A percentile compares a stretch with the other conserved stretches of the same genome.
Conservation (phyloP, 35 echinoderm and acorn worm species). For the Ophiothrix spiculata region DNA sequence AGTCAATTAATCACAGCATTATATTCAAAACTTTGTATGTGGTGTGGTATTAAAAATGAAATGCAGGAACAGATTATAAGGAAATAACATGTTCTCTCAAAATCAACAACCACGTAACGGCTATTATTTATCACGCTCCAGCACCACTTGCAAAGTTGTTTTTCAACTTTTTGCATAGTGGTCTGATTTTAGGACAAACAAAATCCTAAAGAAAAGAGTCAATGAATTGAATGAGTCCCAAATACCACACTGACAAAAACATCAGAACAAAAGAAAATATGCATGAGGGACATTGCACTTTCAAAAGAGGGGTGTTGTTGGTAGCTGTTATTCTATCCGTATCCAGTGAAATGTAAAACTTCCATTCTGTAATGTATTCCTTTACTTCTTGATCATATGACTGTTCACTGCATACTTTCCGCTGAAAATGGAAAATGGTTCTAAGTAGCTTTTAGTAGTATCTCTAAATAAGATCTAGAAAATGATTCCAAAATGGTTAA, state of each 20-base stretch:
- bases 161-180: slow-evolving; percentile 5
- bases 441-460: not conserved
- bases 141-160: not conserved
- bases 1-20: too few species aligned
- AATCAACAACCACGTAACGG: too few species aligned
- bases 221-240: slow-evolving; percentile 4
- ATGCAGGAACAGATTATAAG: too few species aligned
- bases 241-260: slow-evolving; percentile 11
- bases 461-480: not conserved
- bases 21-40: too few species aligned
- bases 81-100: too few species aligned
- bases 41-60: too few species aligned
- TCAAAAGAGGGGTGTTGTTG: not conserved
- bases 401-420: not conserved
- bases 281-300: slow-evolving; percentile 14
- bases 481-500: not conserved
- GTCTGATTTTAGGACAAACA: slow-evolving; percentile 15
- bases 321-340: slow-evolving; percentile 1
- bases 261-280: slow-evolving; percentile 8
- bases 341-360: slow-evolving; percentile 1
- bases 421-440: not conserved
- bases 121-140: too few species aligned
- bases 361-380: not conserved
- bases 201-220: slow-evolving; percentile 3
- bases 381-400: not conserved